A percentile compares a stretch with the other conserved stretches of the same genome.
These are phyloP conservation scores for Astyanax mexicanus DNA, from an alignment of 2,797 vertebrate genomes.

Conservation along the genomic window DNA sequence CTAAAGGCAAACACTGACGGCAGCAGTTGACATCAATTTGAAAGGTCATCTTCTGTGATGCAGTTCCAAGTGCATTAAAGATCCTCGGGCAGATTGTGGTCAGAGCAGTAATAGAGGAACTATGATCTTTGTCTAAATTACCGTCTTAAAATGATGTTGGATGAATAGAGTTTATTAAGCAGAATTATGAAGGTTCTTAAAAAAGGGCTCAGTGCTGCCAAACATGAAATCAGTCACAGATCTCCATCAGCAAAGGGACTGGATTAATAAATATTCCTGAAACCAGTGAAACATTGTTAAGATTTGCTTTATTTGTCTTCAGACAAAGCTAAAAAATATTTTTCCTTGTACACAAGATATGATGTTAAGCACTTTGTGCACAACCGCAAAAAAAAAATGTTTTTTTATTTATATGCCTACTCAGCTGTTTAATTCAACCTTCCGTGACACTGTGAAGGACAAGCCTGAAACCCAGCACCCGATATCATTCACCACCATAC, in stretches of 20 bases:
- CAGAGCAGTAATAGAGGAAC: conserved; percentile 27
- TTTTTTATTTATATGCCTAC: no score
- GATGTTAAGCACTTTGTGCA: no score
- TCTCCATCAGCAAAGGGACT: neutral
- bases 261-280: no score
- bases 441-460: neutral
- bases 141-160: conserved; percentile 6
- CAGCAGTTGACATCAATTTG: conserved; percentile 3
- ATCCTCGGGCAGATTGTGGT: conserved; percentile 17
- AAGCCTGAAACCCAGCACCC: neutral
- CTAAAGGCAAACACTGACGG: conserved; percentile 1
- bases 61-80: conserved; percentile 19
- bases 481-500: no score
- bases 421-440: neutral
- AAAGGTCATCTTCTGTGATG: conserved; percentile 30
- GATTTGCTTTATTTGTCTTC: no score
- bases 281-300: no score
- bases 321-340: no score
- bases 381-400: no score
- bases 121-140: conserved; percentile 28
- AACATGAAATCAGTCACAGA: conserved; percentile 10
- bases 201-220: neutral
- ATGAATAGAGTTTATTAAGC: conserved; percentile 7
- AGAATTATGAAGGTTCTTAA: conserved; percentile 9
- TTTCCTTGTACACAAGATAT: no score